Conservation (phyloP, 2,797 vertebrate species). For the Geotrypetes seraphini region DNA sequence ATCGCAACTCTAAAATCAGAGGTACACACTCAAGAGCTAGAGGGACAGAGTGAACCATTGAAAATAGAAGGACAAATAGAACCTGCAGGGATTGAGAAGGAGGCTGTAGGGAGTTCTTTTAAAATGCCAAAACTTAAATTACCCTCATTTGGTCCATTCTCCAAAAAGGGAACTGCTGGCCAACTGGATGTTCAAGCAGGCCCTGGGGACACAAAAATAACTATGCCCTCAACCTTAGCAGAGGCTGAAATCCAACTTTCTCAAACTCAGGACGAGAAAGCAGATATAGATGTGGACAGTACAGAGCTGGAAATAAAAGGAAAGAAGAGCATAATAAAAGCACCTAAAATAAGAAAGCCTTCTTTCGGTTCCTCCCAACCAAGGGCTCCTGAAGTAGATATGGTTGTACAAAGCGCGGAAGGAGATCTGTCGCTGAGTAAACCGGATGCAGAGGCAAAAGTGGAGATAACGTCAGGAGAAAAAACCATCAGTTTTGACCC, state of each 20-base stretch:
- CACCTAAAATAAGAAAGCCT: slow-evolving; percentile 57
- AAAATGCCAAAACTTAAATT: not conserved
- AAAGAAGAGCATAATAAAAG: too few species aligned
- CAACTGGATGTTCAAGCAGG: slow-evolving; percentile 10
- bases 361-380: slow-evolving; percentile 34
- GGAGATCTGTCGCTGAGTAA: slow-evolving; percentile 13
- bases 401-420: slow-evolving; percentile 11
- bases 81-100: slow-evolving; percentile 2
- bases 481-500: too few species aligned
- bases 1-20: slow-evolving; percentile 18
- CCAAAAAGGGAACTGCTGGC: slow-evolving; percentile 5
- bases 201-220: slow-evolving; percentile 6
- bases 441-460: slow-evolving; percentile 59
- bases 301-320: too few species aligned
- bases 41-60: slow-evolving; percentile 11
- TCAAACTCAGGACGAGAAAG: not conserved
- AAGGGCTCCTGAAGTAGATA: slow-evolving; percentile 10
- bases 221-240: not conserved
- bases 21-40: slow-evolving; percentile 18
- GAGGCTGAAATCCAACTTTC: slow-evolving; percentile 3
- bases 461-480: too few species aligned
- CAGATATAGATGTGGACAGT: too few species aligned
- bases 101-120: slow-evolving; percentile 11
- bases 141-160: not conserved
- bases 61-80: not conserved